Conservation (phyloP, 2,888 invertebrate species). For the Drosophila atripex region DNA sequence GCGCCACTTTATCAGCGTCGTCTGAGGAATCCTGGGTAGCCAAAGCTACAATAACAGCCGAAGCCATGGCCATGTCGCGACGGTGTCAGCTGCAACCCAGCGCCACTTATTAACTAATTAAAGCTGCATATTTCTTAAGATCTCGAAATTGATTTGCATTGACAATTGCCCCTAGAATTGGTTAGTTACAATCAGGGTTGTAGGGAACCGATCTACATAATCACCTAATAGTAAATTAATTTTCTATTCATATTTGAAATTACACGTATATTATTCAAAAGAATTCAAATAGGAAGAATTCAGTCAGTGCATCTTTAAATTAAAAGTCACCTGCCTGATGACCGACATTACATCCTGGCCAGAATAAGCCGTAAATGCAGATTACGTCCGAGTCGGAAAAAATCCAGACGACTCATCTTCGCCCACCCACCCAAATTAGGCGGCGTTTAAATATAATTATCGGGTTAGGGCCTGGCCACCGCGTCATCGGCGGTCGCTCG, state of each 20-base stretch:
- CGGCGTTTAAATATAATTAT: constrained; percentile 33
- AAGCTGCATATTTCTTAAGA: constrained; percentile 75
- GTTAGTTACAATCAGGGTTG: constrained; percentile 32
- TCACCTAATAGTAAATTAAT: neutral
- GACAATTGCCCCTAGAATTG: constrained; percentile 40
- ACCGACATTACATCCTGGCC: constrained; percentile 18
- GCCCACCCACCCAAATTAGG: constrained; percentile 33
- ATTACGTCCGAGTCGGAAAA: constrained; percentile 20
- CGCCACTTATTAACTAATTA: constrained; percentile 75
- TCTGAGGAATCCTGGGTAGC: constrained; percentile 71
- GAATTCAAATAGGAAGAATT: too few species aligned
- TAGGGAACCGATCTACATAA: neutral
- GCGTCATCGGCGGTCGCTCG: constrained; percentile 39
- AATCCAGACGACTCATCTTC: constrained; percentile 27
- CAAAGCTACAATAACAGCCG: constrained; percentile 15
- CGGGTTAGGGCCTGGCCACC: constrained; percentile 27
- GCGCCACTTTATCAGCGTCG: constrained; percentile 37
- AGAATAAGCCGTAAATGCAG: constrained; percentile 7
- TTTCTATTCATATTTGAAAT: neutral
- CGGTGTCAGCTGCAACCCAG: constrained; percentile 62
- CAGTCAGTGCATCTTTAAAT: neutral
- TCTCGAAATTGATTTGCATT: constrained; percentile 62
- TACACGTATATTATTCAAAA: neutral
- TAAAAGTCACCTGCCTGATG: constrained; percentile 9
- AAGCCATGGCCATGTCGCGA: constrained; percentile 43